Conservation (phyloP, 2,113 vertebrate genomes). For the Lipotes vexillifer region DNA sequence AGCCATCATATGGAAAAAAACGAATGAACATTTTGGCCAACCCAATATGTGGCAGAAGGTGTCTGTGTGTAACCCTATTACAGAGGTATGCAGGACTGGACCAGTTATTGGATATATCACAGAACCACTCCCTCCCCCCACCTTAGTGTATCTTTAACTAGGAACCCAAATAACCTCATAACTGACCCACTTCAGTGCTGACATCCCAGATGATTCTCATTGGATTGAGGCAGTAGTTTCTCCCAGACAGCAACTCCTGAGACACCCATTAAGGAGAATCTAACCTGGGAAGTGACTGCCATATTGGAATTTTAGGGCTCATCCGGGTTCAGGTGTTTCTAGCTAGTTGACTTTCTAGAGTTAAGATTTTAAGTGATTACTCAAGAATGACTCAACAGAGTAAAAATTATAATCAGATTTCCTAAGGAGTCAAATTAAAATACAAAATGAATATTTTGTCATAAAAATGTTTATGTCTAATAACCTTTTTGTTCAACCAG, state of each 20-base stretch:
- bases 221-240: background rate
- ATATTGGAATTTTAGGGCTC: background rate
- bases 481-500: background rate
- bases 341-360: background rate
- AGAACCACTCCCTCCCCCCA: background rate
- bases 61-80: background rate
- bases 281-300: background rate
- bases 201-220: background rate
- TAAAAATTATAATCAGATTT: slow-evolving; percentile 9
- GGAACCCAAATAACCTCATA: background rate
- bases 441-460: background rate
- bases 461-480: background rate
- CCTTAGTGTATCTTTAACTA: background rate
- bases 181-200: background rate
- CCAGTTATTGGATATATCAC: too few relatives aligned
- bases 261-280: background rate
- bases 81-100: background rate
- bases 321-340: background rate
- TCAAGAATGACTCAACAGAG: background rate
- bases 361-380: background rate
- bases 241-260: background rate
- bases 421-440: background rate
- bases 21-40: too few relatives aligned
- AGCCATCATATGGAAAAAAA: too few relatives aligned
- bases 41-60: background rate